These are phyloP conservation scores for Callospermophilus lateralis DNA, from an alignment of 2,113 vertebrate species.

Conservation along the genomic window DNA sequence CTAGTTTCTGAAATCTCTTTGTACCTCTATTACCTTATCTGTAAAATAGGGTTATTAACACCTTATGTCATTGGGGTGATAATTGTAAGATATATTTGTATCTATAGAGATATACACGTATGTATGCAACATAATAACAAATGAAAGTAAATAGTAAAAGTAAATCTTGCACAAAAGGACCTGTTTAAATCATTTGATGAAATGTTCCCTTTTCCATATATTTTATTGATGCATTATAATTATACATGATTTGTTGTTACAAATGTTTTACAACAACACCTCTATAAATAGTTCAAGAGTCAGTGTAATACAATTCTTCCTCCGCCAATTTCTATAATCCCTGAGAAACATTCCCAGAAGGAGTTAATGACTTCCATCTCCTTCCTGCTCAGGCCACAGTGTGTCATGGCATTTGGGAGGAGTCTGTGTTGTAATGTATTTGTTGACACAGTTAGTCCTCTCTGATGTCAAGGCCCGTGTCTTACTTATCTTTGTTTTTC, in stretches of 20 bases:
- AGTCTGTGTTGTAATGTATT: not conserved
- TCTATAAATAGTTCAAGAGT: conserved; percentile 43
- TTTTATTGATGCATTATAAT: not conserved
- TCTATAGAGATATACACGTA: not conserved
- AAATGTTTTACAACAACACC: not conserved
- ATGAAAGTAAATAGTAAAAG: not conserved
- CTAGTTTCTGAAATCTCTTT: not conserved
- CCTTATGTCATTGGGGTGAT: not conserved
- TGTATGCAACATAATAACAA: not conserved
- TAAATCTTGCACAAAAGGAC: not conserved
- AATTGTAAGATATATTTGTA: not conserved
- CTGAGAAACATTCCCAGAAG: not conserved
- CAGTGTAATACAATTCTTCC: not conserved
- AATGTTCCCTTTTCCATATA: not conserved
- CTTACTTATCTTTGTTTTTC: conserved; percentile 36
- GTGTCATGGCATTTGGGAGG: not conserved
- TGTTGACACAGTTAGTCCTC: conserved; percentile 1
- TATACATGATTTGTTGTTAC: no score
- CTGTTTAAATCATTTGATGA: not conserved
- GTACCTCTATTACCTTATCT: not conserved
- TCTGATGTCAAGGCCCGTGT: not conserved
- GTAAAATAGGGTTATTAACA: not conserved
- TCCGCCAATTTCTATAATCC: not conserved
- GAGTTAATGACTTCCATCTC: conserved; percentile 60
- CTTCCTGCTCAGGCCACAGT: not conserved